Evolutionary conservation across 2,888 invertebrate genomes (phyloP).

Genomic region (Cremastinae sp.): DNA sequence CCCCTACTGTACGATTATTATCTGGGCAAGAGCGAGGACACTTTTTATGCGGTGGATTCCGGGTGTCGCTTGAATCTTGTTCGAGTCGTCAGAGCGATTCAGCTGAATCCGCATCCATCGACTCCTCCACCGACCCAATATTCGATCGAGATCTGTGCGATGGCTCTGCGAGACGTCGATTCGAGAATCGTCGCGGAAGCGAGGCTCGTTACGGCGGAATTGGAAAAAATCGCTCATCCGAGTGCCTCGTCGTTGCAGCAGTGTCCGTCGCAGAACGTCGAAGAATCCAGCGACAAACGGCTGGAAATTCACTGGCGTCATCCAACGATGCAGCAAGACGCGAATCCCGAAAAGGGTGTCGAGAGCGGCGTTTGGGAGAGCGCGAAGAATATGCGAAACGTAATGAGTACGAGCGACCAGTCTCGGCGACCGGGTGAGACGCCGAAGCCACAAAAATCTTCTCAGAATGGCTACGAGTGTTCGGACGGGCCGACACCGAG

Average conservation of each 20-base stretch:
- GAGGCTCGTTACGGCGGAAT: constrained; percentile 67
- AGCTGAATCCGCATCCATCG: constrained; percentile 71
- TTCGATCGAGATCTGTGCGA: constrained; percentile 72
- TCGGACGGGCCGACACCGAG: constrained; percentile 54
- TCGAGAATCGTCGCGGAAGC: constrained; percentile 69
- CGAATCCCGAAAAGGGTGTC: constrained; percentile 13
- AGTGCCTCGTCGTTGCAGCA: constrained; percentile 69
- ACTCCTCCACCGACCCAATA: constrained; percentile 71
- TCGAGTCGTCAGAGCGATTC: constrained; percentile 69
- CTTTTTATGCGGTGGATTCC: constrained; percentile 65
- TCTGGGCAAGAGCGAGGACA: constrained; percentile 62
- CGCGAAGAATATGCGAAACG: constrained; percentile 47
- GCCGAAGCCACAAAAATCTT: background rate
- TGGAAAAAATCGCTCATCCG: constrained; percentile 75
- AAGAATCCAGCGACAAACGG: constrained; percentile 21
- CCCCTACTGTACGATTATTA: constrained; percentile 72
- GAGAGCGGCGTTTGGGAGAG: constrained; percentile 49
- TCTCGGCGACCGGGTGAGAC: too few relatives aligned
- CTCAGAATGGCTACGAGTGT: constrained; percentile 8
- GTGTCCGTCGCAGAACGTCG: constrained; percentile 56
- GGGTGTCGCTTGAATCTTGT: constrained; percentile 72
- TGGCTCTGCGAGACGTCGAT: constrained; percentile 71
- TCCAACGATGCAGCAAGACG: constrained; percentile 17
- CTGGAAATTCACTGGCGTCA: constrained; percentile 51
- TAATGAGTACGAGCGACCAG: too few relatives aligned